These are phyloP conservation scores for Ditula angustiorana DNA, from an alignment of 2,888 invertebrate genomes.

Conservation along the genomic window DNA sequence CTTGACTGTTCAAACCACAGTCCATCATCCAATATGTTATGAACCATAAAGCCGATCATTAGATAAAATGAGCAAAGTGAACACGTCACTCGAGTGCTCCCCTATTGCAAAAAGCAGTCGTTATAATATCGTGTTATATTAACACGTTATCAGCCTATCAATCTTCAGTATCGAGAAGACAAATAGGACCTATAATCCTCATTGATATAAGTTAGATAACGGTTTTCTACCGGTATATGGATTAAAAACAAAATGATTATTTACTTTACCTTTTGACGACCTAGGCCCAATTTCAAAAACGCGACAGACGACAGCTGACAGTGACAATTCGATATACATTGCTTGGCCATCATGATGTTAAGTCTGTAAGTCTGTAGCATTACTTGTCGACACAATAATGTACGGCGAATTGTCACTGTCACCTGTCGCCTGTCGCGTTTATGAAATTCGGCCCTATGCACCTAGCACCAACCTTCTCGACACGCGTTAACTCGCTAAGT, in stretches of 20 bases:
- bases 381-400: no score
- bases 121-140: constrained; percentile 5
- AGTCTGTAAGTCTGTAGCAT: no score
- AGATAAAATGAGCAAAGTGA: background rate
- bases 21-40: background rate
- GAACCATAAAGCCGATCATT: background rate
- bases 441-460: no score
- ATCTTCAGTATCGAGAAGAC: constrained; percentile 49
- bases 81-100: background rate
- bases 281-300: no score
- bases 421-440: no score
- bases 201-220: constrained; percentile 41
- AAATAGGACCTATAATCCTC: constrained; percentile 44
- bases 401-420: no score
- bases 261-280: no score
- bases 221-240: constrained; percentile 20
- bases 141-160: constrained; percentile 49
- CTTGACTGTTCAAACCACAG: background rate
- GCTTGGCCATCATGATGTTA: no score
- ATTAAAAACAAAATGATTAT: background rate
- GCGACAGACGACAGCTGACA: no score
- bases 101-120: background rate
- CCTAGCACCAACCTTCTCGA: no score
- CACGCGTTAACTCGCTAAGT: no score
- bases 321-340: no score